Evolutionary conservation across 2,888 invertebrate genomes (phyloP).

Genomic region (Sinelater perroti): DNA sequence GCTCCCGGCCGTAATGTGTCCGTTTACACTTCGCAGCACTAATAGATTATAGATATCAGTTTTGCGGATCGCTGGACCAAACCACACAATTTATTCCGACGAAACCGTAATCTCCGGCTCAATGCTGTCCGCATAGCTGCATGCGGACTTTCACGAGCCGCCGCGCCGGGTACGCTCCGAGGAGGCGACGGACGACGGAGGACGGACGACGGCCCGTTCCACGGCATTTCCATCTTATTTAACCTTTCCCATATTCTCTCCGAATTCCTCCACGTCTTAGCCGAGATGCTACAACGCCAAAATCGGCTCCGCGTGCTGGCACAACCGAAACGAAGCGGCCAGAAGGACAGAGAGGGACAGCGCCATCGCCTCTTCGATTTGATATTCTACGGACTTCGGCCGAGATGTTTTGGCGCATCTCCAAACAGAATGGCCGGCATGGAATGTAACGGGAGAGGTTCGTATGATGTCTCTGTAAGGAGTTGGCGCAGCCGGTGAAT

Average conservation of each 20-base stretch:
- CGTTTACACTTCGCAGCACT: conserved; percentile 36
- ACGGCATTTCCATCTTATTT: no score
- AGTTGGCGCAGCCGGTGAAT: conserved; percentile 43
- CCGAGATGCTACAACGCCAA: no score
- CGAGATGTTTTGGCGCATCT: conserved; percentile 50
- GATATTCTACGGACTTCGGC: conserved; percentile 24
- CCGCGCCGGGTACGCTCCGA: no score
- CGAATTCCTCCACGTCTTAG: no score
- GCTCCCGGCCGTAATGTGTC: conserved; percentile 24
- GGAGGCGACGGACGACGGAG: no score
- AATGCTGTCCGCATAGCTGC: conserved; percentile 19
- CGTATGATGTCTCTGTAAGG: conserved; percentile 48
- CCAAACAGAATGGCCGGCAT: conserved; percentile 48
- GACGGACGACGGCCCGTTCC: no score
- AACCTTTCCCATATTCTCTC: no score
- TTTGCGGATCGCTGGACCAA: conserved; percentile 41
- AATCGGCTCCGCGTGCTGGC: no score
- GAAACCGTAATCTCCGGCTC: conserved; percentile 33
- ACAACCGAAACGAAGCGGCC: background rate
- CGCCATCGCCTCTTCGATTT: conserved; percentile 12
- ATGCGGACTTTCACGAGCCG: conserved; percentile 30
- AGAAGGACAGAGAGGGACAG: background rate
- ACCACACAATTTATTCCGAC: conserved; percentile 37
- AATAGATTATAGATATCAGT: conserved; percentile 39
- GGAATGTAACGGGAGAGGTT: conserved; percentile 50